phyloP scores from a whole-genome alignment of 2,113 vertebrate genomes.

The Dascyllus trimaculatus region DNA sequence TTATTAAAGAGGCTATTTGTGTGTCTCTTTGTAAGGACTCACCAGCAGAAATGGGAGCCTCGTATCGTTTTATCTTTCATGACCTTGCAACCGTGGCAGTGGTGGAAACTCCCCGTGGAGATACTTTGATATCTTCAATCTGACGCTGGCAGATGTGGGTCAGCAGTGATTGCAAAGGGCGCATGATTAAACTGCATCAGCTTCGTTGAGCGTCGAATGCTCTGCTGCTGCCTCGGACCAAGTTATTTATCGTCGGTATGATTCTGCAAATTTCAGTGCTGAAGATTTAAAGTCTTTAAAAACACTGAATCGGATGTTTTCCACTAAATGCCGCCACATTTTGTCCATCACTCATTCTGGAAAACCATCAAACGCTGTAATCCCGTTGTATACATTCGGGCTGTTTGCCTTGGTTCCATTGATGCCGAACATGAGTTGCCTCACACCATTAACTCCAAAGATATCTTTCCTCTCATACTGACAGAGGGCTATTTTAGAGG shows the following conservation, averaged over 20 bases:
- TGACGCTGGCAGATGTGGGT: slow-evolving; percentile 24
- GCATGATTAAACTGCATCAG: slow-evolving; percentile 14
- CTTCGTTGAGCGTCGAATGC: background rate
- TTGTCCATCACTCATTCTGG: background rate
- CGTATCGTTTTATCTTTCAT: slow-evolving; percentile 48
- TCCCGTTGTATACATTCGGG: slow-evolving; percentile 31
- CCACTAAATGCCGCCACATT: background rate
- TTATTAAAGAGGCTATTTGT: slow-evolving; percentile 7
- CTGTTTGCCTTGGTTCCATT: slow-evolving; percentile 45
- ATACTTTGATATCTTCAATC: slow-evolving; percentile 30
- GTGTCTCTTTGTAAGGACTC: background rate
- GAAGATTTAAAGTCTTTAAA: background rate
- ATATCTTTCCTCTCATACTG: slow-evolving; percentile 81
- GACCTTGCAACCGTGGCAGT: slow-evolving; percentile 57
- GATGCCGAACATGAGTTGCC: slow-evolving; percentile 51
- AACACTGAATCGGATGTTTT: background rate
- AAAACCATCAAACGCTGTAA: slow-evolving; percentile 54
- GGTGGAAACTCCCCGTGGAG: slow-evolving; percentile 47
- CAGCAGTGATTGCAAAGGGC: background rate
- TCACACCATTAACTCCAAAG: slow-evolving; percentile 56
- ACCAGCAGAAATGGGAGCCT: slow-evolving; percentile 45
- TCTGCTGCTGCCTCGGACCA: background rate
- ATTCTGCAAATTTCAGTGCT: background rate
- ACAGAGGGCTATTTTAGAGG: slow-evolving; percentile 84
- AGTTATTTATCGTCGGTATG: no score